Evolutionary conservation across 2,113 vertebrate genomes (phyloP).

Genomic region (Okapia johnstoni): DNA sequence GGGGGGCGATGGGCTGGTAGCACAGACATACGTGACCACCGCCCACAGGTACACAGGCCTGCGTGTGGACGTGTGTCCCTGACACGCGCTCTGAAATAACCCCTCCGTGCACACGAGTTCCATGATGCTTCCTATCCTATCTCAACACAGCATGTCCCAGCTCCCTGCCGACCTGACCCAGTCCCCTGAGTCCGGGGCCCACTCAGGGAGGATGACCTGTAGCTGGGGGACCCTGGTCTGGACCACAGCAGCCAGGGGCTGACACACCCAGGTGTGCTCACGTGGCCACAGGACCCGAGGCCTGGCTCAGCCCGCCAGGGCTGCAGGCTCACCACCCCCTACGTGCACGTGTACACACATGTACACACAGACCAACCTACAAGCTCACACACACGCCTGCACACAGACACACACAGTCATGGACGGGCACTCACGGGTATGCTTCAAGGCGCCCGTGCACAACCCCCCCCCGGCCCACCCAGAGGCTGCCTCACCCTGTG

Average conservation of each 20-base stretch:
- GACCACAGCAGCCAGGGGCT: background rate
- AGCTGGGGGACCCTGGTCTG: background rate
- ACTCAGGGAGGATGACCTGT: background rate
- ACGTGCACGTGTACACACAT: accelerated
- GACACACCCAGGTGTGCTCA: background rate
- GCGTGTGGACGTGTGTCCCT: accelerated
- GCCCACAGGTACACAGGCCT: accelerated
- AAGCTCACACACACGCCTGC: background rate
- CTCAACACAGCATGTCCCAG: accelerated
- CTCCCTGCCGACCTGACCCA: accelerated
- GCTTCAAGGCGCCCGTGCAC: background rate
- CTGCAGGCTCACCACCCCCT: background rate
- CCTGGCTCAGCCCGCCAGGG: too few relatives aligned
- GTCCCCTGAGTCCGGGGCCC: background rate
- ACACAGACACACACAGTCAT: accelerated
- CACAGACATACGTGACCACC: accelerated
- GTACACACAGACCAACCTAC: too few relatives aligned
- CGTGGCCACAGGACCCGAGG: background rate
- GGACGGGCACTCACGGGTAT: accelerated
- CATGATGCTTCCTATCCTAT: accelerated
- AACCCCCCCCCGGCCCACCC: background rate
- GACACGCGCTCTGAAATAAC: accelerated
- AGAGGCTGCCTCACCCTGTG: slow-evolving; percentile 57
- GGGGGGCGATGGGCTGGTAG: background rate
- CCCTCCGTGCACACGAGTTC: accelerated